Evolutionary conservation across 1,140 invertebrate genomes (phyloP).

Genomic region (Aphis gossypii): DNA sequence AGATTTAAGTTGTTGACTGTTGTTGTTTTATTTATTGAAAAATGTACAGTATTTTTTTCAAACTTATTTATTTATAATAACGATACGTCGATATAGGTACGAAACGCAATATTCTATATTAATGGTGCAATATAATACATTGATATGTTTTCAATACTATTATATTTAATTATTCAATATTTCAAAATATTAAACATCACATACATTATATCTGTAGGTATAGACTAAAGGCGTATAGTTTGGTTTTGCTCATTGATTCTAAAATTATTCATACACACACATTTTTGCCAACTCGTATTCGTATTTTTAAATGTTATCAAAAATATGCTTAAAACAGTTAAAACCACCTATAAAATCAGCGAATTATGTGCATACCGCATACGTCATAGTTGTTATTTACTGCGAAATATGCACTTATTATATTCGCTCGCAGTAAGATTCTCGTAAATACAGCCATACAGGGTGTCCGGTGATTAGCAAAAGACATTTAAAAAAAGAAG

Average conservation of each 20-base stretch:
- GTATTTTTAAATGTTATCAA: conserved; percentile 11
- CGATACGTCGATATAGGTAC: background rate
- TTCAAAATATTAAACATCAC: background rate
- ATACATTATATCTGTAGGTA: background rate
- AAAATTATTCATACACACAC: background rate
- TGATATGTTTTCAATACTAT: background rate
- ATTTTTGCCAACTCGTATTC: background rate
- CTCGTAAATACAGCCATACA: too few species aligned
- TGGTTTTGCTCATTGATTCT: background rate
- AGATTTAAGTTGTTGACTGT: background rate
- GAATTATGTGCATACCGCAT: background rate
- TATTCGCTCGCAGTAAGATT: background rate
- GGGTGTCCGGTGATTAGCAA: background rate
- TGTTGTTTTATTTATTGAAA: background rate
- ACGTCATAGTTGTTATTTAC: background rate
- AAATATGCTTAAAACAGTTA: background rate
- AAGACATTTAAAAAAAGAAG: background rate
- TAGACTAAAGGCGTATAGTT: background rate
- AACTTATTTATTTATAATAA: background rate
- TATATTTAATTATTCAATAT: background rate
- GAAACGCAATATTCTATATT: background rate
- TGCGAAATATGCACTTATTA: background rate
- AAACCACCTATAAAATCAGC: background rate
- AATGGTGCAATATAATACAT: background rate
- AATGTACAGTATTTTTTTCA: background rate